These are phyloP conservation scores for Tipula lateralis DNA, from an alignment of 2,888 invertebrate genomes.

Conservation along the genomic window DNA sequence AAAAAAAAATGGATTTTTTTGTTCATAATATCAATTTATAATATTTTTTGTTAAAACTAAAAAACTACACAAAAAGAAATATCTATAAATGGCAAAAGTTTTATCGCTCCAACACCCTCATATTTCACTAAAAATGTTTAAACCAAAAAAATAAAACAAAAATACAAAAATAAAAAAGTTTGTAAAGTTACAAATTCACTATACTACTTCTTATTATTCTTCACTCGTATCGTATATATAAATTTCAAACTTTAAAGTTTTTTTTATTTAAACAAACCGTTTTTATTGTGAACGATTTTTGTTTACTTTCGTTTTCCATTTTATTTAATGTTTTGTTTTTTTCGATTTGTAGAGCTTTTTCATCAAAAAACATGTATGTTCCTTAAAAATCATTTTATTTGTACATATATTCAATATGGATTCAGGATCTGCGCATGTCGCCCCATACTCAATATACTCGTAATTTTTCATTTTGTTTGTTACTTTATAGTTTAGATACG, in stretches of 20 bases:
- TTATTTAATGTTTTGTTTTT: not conserved
- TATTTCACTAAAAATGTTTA: not conserved
- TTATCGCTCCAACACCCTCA: conserved; percentile 19
- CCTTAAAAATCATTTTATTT: not conserved
- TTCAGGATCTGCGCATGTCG: not conserved
- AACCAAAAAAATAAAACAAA: not conserved
- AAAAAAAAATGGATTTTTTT: not conserved
- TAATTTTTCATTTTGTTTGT: not conserved
- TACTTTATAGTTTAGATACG: not conserved
- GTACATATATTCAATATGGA: not conserved
- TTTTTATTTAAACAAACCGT: not conserved
- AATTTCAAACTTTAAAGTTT: conserved; percentile 2
- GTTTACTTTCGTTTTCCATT: not conserved
- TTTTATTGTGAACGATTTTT: not conserved
- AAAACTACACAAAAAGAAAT: not conserved
- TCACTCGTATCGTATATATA: not conserved
- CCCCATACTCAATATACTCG: not conserved
- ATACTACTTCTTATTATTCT: not conserved
- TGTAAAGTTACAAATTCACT: conserved; percentile 3
- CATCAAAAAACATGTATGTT: not conserved
- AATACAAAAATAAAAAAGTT: not conserved
- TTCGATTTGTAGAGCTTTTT: not conserved
- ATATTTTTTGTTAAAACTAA: not conserved
- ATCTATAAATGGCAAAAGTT: conserved; percentile 6
- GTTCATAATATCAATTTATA: not conserved